phyloP scores from a whole-genome alignment of 2,797 vertebrate genomes.

The Sorex maritimensis region DNA sequence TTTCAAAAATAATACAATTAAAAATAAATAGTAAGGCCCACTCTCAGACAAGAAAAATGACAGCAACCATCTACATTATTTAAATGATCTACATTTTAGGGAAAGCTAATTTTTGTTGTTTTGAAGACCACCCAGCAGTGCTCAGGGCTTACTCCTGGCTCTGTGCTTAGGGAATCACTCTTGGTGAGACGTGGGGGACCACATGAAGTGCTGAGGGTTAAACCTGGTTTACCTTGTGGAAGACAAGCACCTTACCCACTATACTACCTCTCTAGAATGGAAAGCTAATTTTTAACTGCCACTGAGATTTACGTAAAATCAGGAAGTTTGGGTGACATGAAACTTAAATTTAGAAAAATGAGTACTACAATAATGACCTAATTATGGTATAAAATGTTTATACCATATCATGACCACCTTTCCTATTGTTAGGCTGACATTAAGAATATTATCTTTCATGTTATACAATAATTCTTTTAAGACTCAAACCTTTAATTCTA shows the following conservation, averaged over 20 bases:
- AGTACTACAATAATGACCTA: constrained; percentile 15
- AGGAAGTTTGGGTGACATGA: background rate
- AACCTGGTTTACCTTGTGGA: too few species aligned
- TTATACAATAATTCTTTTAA: constrained; percentile 63
- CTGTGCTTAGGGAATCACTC: too few species aligned
- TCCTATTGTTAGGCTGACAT: background rate
- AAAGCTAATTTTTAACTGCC: constrained; percentile 1
- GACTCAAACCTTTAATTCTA: background rate
- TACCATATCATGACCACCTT: constrained; percentile 6
- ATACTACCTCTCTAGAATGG: too few species aligned
- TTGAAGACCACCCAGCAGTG: too few species aligned
- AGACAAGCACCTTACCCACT: too few species aligned
- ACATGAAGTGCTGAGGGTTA: too few species aligned
- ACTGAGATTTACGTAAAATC: constrained; percentile 42
- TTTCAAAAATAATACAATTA: constrained; percentile 51
- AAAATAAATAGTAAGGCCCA: background rate
- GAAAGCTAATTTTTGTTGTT: background rate
- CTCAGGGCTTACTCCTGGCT: too few species aligned
- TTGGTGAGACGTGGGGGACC: too few species aligned
- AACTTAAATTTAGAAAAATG: constrained; percentile 54
- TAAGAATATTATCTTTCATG: constrained; percentile 8
- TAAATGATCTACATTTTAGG: background rate
- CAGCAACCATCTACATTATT: background rate
- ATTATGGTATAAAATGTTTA: constrained; percentile 9
- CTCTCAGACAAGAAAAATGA: constrained; percentile 19